Percentiles rank a stretch among this genome's conserved stretches.
Conservation (phyloP, 2,888 invertebrate species). For the Malthinus seriepunctatus region DNA sequence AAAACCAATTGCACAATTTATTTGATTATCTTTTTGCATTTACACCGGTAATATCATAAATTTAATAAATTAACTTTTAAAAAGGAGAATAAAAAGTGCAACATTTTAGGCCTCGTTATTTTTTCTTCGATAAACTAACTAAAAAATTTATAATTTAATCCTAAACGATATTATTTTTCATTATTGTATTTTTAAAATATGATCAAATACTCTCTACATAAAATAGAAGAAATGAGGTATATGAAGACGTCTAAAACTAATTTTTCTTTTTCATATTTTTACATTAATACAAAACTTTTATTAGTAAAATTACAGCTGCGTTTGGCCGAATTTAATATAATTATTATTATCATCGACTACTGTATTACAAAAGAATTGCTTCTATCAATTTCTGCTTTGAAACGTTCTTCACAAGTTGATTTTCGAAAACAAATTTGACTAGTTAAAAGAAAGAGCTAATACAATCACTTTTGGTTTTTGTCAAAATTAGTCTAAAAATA, state of each 20-base stretch:
- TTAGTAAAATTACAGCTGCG: slow-evolving; percentile 18
- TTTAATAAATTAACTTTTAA: not conserved
- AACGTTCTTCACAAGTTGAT: too few relatives aligned
- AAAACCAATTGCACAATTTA: slow-evolving; percentile 16
- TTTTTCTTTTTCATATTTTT: not conserved
- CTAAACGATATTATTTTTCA: slow-evolving; percentile 14
- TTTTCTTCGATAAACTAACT: slow-evolving; percentile 14
- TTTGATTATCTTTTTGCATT: not conserved
- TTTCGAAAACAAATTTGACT: too few relatives aligned
- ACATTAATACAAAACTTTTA: slow-evolving; percentile 1
- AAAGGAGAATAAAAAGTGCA: slow-evolving; percentile 17
- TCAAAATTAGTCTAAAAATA: too few relatives aligned
- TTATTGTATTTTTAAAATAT: slow-evolving; percentile 10
- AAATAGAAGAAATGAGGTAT: slow-evolving; percentile 29
- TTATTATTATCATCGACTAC: not conserved
- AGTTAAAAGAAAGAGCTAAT: too few relatives aligned
- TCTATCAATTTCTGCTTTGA: too few relatives aligned
- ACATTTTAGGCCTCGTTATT: slow-evolving; percentile 12
- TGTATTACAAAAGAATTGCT: too few relatives aligned
- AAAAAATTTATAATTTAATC: slow-evolving; percentile 27
- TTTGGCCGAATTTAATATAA: slow-evolving; percentile 10
- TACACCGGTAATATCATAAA: not conserved
- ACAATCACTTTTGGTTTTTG: too few relatives aligned
- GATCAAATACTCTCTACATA: slow-evolving; percentile 23
- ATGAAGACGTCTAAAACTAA: slow-evolving; percentile 24